Conservation (phyloP, 2,888 invertebrate species). For the Nephrotoma guestfalica region DNA sequence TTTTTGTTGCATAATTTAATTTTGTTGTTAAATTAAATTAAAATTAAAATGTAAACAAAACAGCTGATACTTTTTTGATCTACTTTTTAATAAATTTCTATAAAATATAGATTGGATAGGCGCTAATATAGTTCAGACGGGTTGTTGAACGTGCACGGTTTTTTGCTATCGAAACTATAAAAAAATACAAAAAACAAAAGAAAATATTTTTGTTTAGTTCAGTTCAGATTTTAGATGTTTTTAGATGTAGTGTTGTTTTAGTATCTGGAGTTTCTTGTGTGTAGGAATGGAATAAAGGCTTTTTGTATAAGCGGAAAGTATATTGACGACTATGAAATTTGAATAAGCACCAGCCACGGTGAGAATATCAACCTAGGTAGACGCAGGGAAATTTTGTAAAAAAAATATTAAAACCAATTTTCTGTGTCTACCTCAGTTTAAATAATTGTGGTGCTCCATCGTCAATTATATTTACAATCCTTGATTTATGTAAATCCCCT, state of each 20-base stretch:
- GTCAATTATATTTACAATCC: too few species aligned
- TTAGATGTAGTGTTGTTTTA: background rate
- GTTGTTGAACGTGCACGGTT: background rate
- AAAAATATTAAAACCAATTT: too few species aligned
- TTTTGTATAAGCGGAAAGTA: background rate
- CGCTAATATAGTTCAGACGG: background rate
- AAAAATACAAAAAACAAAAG: background rate
- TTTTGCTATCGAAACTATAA: background rate
- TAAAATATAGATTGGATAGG: background rate
- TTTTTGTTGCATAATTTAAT: background rate
- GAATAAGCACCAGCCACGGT: too few species aligned
- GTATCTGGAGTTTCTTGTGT: too few species aligned
- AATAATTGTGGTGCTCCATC: too few species aligned
- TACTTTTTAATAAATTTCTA: background rate
- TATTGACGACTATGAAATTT: background rate
- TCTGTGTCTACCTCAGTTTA: too few species aligned
- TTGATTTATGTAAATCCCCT: too few species aligned
- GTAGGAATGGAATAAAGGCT: too few species aligned
- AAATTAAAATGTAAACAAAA: background rate
- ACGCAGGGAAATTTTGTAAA: too few species aligned
- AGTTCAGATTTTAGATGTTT: background rate
- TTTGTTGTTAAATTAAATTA: background rate
- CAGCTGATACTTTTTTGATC: background rate
- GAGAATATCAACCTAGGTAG: too few species aligned
- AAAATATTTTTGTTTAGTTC: background rate